A percentile compares a stretch with the other conserved stretches of the same genome.
Evolutionary conservation across 2,113 vertebrate genomes (phyloP).

Genomic region (Chaetodon auriga): DNA sequence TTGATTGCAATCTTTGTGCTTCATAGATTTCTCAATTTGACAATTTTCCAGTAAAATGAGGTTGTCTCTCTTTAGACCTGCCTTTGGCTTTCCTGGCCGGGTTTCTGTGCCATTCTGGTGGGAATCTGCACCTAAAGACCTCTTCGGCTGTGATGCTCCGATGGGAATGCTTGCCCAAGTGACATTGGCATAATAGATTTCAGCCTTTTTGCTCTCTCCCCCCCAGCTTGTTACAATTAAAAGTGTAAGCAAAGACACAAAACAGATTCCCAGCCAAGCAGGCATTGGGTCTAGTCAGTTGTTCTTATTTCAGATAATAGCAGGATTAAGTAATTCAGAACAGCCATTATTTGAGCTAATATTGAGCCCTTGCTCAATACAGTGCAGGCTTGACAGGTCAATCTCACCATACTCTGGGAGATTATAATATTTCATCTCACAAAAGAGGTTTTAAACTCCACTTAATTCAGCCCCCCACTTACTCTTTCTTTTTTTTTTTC

Average conservation of each 20-base stretch:
- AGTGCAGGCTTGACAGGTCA: conserved; percentile 56
- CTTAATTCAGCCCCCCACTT: conserved; percentile 41
- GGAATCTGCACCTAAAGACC: conserved; percentile 70
- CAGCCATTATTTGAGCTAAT: conserved; percentile 56
- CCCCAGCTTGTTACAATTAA: conserved; percentile 74
- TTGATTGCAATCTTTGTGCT: conserved; percentile 74
- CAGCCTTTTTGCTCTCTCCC: conserved; percentile 54
- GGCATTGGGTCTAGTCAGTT: conserved; percentile 39
- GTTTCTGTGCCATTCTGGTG: conserved; percentile 64
- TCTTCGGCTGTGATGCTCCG: conserved; percentile 39
- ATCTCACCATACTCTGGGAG: conserved; percentile 51
- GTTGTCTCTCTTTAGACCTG: conserved; percentile 57
- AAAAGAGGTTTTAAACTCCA: conserved; percentile 63
- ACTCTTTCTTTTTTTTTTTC: background rate
- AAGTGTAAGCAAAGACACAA: conserved; percentile 66
- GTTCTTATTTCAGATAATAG: conserved; percentile 63
- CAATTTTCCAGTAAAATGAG: conserved; percentile 78
- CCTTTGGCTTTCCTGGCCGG: conserved; percentile 48
- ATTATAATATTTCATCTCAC: conserved; percentile 69
- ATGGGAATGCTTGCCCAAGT: conserved; percentile 67
- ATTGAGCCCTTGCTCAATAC: conserved; percentile 52
- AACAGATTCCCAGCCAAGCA: conserved; percentile 61
- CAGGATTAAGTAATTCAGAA: conserved; percentile 66
- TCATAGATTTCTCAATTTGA: conserved; percentile 77
- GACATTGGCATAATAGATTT: conserved; percentile 75